Base-by-base conservation (phyloP, 35 echinoderm and acorn worm genomes). In the Patiria miniata region DNA sequence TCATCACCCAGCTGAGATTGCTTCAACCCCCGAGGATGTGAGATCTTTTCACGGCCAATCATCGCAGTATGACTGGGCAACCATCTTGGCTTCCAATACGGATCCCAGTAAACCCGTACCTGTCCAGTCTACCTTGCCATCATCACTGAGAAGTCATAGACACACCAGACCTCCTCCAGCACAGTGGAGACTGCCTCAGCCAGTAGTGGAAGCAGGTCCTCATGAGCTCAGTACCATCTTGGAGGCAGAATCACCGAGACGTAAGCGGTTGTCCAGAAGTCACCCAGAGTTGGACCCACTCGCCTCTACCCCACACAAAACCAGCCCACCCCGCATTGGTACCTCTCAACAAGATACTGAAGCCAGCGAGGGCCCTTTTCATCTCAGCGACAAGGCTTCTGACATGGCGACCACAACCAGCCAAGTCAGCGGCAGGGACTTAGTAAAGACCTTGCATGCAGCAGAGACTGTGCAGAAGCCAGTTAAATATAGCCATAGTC, bases 211-310 rank as follows among this genome's bases (percentile, higher is more conserved):
- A 37, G 80, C 90, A 19, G 52, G 50, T 19, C 89, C 92, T 36
- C 96, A 99, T 92, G 96, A 99, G 77, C 61, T 99, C 29, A 99
- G 96, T 47, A 99, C 96, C 17, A 99, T 99, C 16, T 39, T 89
- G 17, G 96, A 99, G 51, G 87, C 88, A 50, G 96, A 99, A 7
- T 89, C 91, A 0, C 90, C 95, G 5, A 33, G 26, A 7, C 61
- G 77, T 83, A 86, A 96, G 52, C 60, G 30, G 26, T 82, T 86
- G 61, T 87, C 44, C 51, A 57, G 65, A 73, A 30, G 34, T 16
- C 16, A 73, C 65, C 65, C 19, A 5, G 0, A 26, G 7, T 36
- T 34, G 18, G 14, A 26, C 26, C 29, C 15, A 34, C 23, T 73
- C 29, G 65, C 65, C 1, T 73, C 65, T 26, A 73, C 65, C 2